Evolutionary conservation across 1,140 invertebrate genomes (phyloP).

Genomic region (Macrotrachela quadricornifera): DNA sequence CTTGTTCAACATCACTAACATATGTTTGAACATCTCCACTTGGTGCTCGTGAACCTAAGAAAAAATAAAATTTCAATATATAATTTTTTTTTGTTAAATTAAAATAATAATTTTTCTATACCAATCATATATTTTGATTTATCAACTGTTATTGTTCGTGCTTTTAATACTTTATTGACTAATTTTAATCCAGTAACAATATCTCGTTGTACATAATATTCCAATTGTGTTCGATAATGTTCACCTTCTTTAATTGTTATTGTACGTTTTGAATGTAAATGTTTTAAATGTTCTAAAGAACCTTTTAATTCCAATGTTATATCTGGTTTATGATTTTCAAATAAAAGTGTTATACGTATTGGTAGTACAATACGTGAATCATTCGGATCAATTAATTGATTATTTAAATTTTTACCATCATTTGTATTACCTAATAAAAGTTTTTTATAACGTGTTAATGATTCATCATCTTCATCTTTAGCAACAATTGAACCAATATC

Average conservation of each 20-base stretch:
- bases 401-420: too few relatives aligned
- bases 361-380: constrained; percentile 72
- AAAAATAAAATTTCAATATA: too few relatives aligned
- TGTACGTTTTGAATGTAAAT: constrained; percentile 16
- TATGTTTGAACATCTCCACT: constrained; percentile 76
- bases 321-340: constrained; percentile 48
- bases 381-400: constrained; percentile 38
- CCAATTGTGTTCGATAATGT: constrained; percentile 76
- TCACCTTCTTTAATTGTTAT: constrained; percentile 69
- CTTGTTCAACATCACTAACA: constrained; percentile 74
- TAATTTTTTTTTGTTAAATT: too few relatives aligned
- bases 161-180: constrained; percentile 71
- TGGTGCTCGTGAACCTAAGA: constrained; percentile 57
- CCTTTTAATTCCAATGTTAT: constrained; percentile 62
- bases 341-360: constrained; percentile 59
- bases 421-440: too few relatives aligned
- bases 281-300: constrained; percentile 18
- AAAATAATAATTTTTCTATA: too few relatives aligned
- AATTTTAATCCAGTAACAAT: constrained; percentile 93
- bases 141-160: constrained; percentile 43
- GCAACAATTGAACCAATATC: too few relatives aligned
- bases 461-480: too few relatives aligned
- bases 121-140: constrained; percentile 7
- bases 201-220: constrained; percentile 89
- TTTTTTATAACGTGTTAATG: too few relatives aligned